phyloP scores from a whole-genome alignment of 2,113 vertebrate species.

The Cromileptes altivelis region DNA sequence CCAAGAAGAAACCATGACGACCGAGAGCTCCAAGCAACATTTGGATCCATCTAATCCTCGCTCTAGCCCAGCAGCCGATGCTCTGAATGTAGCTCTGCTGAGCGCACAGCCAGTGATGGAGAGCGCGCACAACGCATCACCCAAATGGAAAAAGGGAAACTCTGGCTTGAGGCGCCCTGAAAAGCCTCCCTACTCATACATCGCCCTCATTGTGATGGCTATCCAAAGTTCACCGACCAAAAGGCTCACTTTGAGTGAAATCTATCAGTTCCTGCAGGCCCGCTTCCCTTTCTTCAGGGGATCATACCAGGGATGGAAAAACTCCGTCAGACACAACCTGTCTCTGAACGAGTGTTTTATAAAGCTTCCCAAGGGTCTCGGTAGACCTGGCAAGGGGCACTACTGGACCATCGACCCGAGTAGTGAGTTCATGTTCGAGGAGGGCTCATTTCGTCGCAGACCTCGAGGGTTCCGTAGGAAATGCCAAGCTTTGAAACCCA shows the following conservation, averaged over 20 bases:
- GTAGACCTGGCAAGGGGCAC: conserved; percentile 94
- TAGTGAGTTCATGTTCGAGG: conserved; percentile 98
- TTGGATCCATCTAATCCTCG: conserved; percentile 83
- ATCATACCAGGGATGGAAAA: conserved; percentile 97
- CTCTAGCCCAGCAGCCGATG: conserved; percentile 84
- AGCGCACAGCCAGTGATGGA: conserved; percentile 87
- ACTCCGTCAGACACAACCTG: conserved; percentile 94
- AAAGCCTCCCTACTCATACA: conserved; percentile 97
- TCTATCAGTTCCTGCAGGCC: conserved; percentile 96
- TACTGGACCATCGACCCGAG: conserved; percentile 98
- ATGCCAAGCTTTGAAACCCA: conserved; percentile 94
- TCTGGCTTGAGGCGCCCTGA: conserved; percentile 93
- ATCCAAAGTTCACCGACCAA: conserved; percentile 96
- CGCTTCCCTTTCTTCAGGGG: conserved; percentile 96
- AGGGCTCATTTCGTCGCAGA: conserved; percentile 95
- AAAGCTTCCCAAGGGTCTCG: conserved; percentile 94
- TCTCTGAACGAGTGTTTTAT: conserved; percentile 94
- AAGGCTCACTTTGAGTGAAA: conserved; percentile 94
- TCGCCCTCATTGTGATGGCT: conserved; percentile 97
- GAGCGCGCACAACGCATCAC: conserved; percentile 73
- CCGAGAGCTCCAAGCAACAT: conserved; percentile 88
- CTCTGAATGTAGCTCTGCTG: conserved; percentile 83
- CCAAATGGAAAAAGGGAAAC: conserved; percentile 89
- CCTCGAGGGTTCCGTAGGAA: conserved; percentile 96
- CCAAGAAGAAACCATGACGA: conserved; percentile 85